Conservation (phyloP, 2,888 invertebrate species). For the Blastobasis adustella region DNA sequence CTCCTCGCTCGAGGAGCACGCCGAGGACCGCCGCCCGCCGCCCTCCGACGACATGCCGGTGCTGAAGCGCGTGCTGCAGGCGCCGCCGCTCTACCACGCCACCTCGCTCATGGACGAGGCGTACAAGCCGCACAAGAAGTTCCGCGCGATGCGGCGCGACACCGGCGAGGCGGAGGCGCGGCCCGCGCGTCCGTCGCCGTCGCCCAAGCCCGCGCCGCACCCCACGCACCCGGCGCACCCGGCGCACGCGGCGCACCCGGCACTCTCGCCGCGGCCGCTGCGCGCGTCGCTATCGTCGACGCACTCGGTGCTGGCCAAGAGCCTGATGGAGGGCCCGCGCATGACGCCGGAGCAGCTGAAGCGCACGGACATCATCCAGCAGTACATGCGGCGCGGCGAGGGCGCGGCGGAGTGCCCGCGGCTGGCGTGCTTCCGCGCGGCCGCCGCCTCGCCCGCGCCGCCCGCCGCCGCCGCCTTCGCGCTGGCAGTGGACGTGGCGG, state of each 20-base stretch:
- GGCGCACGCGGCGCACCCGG: constrained; percentile 51
- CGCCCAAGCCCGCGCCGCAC: constrained; percentile 70
- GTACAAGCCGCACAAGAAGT: constrained; percentile 96
- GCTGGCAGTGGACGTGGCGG: constrained; percentile 86
- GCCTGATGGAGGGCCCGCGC: constrained; percentile 93
- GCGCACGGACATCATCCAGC: constrained; percentile 93
- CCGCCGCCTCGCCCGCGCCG: constrained; percentile 67
- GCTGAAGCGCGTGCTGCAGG: constrained; percentile 92
- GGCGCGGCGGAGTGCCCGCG: constrained; percentile 55
- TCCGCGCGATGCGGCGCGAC: constrained; percentile 89
- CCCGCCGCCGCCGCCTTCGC: constrained; percentile 56
- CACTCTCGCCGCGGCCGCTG: constrained; percentile 73
- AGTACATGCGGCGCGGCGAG: constrained; percentile 90
- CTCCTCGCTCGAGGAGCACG: constrained; percentile 87
- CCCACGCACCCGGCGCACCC: constrained; percentile 64
- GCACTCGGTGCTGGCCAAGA: constrained; percentile 92
- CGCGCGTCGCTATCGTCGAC: constrained; percentile 84
- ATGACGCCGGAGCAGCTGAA: constrained; percentile 95
- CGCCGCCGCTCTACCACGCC: constrained; percentile 93
- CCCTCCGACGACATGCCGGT: constrained; percentile 94
- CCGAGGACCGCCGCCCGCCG: constrained; percentile 75
- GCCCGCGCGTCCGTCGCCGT: constrained; percentile 58
- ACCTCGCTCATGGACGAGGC: constrained; percentile 95
- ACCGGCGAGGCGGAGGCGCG: constrained; percentile 83
- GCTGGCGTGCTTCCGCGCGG: constrained; percentile 51